Base-by-base conservation (phyloP, 2,797 vertebrate species). In the Megaceryle alcyon region DNA sequence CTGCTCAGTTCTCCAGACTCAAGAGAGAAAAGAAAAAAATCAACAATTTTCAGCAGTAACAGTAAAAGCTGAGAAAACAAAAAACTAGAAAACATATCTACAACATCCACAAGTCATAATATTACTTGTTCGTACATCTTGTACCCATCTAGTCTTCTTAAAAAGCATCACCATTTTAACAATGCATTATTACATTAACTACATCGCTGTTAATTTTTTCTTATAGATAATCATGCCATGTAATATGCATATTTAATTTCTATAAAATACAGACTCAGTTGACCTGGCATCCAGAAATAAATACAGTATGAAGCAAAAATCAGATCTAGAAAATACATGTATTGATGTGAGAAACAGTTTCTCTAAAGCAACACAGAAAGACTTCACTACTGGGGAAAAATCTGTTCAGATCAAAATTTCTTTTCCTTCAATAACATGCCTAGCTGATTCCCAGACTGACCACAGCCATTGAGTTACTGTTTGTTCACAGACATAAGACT, bases 351-450 rank as follows among this genome's bases (percentile, higher is more conserved):
- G 15, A 83, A 88, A 53, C 10, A 48, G 14, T 65, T 73, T 66
- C 43, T 73, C 28, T 65, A 76, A 65, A 53, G 61, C 26, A 83
- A 63, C 11, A 65, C 16, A 69, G n/a, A 54, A 82, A 69, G 23
- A 12, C 7, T 60, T 88, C 48, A 76, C 26, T 33, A n/a, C 13
- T 13, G 1, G 20, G 7, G 64, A 65, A 95, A 80, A 80, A 61
- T 23, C 39, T 56, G 26, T 35, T 61, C 23, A 72, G 28, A 64
- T 43, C 22, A 66, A 75, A 78, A 71, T 14, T 89, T 51, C 7
- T 0, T 63, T 75, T 35, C 43, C 66, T 60, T 57, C 26, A 37
- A 8, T n/a, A 51, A 51, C 0, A 0, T 71, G 65, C 11, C 35
- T 68, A 78, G 28, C 4, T 49, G 72, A 78, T 51, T 68, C 23